Percentiles rank a stretch among this genome's conserved stretches.
Conservation (phyloP, 2,888 invertebrate species). For the Acholoe squamosa region DNA sequence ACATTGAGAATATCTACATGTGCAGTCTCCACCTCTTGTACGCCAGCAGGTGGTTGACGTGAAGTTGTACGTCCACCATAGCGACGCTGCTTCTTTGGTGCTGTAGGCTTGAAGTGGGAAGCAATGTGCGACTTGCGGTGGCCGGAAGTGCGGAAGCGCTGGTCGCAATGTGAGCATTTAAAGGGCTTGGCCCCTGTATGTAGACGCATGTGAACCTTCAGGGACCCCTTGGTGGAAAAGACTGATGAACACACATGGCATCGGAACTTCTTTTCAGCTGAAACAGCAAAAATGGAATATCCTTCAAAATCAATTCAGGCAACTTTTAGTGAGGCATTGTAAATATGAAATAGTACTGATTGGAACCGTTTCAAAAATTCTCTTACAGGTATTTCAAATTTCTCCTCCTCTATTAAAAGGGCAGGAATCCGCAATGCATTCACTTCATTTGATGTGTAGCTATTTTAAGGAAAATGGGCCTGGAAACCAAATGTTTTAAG, state of each 20-base stretch:
- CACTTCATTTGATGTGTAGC: too few species aligned
- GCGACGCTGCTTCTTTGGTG: conserved; percentile 38
- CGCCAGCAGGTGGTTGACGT: neutral
- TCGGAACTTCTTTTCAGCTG: conserved; percentile 81
- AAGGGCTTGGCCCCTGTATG: conserved; percentile 90
- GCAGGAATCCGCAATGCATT: too few species aligned
- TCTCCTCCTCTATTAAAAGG: too few species aligned
- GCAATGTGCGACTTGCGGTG: conserved; percentile 87
- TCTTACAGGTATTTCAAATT: too few species aligned
- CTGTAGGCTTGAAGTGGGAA: conserved; percentile 84
- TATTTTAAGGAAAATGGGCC: too few species aligned
- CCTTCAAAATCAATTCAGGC: too few species aligned
- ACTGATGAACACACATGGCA: conserved; percentile 83
- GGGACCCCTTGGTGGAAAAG: conserved; percentile 83
- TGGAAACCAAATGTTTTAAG: too few species aligned
- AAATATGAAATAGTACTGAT: too few species aligned
- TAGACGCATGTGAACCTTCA: conserved; percentile 83
- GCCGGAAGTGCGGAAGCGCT: conserved; percentile 87
- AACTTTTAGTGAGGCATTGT: too few species aligned
- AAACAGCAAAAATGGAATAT: neutral
- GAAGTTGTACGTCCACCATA: neutral
- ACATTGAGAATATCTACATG: conserved; percentile 47
- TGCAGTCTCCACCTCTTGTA: neutral
- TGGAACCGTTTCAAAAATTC: too few species aligned
- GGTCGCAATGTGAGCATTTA: conserved; percentile 91